A percentile compares a stretch with the other conserved stretches of the same genome.
Evolutionary conservation across 1,140 invertebrate genomes (phyloP).

Genomic region (Cataglyphis hispanica): DNA sequence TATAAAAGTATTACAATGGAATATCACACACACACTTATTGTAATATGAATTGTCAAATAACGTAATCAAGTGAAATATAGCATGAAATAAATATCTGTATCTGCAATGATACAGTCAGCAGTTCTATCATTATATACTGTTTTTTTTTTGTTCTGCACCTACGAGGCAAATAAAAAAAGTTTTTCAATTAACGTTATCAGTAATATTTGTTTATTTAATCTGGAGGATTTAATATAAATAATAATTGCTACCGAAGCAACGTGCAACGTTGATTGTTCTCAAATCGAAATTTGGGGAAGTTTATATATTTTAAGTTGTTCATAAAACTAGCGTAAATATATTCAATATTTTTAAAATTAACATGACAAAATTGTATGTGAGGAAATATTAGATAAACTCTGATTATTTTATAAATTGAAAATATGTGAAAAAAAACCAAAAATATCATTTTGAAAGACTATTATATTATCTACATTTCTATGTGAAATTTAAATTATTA

Average conservation of each 20-base stretch:
- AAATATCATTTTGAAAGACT: neutral
- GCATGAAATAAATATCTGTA: neutral
- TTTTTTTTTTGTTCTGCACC: neutral
- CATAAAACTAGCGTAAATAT: constrained; percentile 3
- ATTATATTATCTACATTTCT: constrained; percentile 11
- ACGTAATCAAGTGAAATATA: neutral
- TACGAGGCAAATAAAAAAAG: neutral
- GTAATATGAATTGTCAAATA: neutral
- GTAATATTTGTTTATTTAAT: constrained; percentile 24
- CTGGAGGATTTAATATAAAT: constrained; percentile 8
- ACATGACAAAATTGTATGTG: neutral
- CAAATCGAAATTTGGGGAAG: constrained; percentile 11
- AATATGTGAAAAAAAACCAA: constrained; percentile 1
- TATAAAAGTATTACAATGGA: no score
- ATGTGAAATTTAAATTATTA: constrained; percentile 2
- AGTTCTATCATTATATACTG: constrained; percentile 5
- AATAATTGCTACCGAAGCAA: neutral
- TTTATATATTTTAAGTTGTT: constrained; percentile 23
- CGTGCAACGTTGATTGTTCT: constrained; percentile 12
- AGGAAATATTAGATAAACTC: constrained; percentile 12
- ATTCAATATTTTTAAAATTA: constrained; percentile 24
- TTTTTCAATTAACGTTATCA: constrained; percentile 27
- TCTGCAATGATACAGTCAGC: neutral
- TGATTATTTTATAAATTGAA: constrained; percentile 7
- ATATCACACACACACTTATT: no score